Conservation (phyloP, 2,888 invertebrate species). For the Leuctra nigra region DNA sequence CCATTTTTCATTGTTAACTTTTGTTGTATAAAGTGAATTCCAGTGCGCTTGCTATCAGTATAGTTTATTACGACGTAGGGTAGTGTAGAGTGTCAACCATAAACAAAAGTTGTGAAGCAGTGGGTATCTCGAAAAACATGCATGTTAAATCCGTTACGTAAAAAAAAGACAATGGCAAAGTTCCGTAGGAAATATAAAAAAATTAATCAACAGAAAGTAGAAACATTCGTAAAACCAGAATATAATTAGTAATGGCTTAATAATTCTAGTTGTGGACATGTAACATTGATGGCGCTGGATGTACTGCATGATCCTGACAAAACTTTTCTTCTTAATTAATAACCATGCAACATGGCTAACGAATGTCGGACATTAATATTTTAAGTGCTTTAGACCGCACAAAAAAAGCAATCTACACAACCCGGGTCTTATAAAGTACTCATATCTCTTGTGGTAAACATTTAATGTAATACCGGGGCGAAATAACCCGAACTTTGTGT, state of each 20-base stretch:
- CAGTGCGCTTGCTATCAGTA: not conserved
- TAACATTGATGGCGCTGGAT: too few species aligned
- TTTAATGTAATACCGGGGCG: constrained; percentile 16
- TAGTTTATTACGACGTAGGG: constrained; percentile 2
- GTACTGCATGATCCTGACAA: not conserved
- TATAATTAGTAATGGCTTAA: too few species aligned
- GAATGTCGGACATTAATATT: constrained; percentile 5
- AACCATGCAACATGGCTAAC: not conserved
- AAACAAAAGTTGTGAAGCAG: not conserved
- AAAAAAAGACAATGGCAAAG: not conserved
- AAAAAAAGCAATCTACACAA: constrained; percentile 11
- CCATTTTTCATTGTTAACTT: constrained; percentile 1
- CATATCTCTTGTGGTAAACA: not conserved
- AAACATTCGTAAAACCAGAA: not conserved
- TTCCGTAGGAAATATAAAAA: not conserved
- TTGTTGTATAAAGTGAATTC: not conserved
- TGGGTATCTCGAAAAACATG: not conserved
- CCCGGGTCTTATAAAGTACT: not conserved
- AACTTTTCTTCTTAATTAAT: not conserved
- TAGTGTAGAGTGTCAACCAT: not conserved
- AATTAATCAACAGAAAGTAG: not conserved
- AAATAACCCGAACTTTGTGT: too few species aligned
- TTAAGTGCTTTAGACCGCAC: not conserved
- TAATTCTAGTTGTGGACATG: too few species aligned
- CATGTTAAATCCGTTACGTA: not conserved